Conservation (phyloP, 1,140 invertebrate species). For the Leptinotarsa undecemlineata region DNA sequence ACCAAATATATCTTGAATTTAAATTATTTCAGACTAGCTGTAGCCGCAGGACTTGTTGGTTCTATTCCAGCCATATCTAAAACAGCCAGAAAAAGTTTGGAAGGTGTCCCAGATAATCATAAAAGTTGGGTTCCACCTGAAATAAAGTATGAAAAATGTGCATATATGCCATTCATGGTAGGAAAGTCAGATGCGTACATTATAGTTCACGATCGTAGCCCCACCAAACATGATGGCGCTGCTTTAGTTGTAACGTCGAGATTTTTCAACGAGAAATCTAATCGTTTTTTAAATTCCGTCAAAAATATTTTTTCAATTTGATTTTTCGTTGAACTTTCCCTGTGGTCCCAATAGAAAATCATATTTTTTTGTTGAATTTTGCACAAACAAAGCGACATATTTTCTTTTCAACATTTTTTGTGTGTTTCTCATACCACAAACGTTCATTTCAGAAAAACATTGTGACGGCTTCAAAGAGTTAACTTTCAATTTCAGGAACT, state of each 20-base stretch:
- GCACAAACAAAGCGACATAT: neutral
- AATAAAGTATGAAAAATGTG: constrained; percentile 6
- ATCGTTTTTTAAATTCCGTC: neutral
- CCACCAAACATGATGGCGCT: neutral
- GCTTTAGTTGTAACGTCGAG: neutral
- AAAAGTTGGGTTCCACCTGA: neutral
- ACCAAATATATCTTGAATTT: neutral
- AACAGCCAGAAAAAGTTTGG: neutral
- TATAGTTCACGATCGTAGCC: neutral
- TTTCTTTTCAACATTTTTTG: neutral
- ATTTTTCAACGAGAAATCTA: neutral
- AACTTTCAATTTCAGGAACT: too few relatives aligned
- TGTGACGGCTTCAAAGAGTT: too few relatives aligned
- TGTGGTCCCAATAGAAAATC: neutral
- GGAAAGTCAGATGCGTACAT: neutral
- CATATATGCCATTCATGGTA: constrained; percentile 8
- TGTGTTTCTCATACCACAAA: neutral
- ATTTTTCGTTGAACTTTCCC: neutral
- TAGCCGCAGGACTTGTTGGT: neutral
- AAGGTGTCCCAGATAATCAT: neutral
- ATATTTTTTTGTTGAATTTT: neutral
- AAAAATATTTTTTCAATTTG: neutral
- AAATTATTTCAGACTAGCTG: neutral
- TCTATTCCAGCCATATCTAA: neutral
- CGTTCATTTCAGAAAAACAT: too few relatives aligned